Conservation (phyloP, 1,140 invertebrate genomes). For the Neuroterus valhalla region DNA sequence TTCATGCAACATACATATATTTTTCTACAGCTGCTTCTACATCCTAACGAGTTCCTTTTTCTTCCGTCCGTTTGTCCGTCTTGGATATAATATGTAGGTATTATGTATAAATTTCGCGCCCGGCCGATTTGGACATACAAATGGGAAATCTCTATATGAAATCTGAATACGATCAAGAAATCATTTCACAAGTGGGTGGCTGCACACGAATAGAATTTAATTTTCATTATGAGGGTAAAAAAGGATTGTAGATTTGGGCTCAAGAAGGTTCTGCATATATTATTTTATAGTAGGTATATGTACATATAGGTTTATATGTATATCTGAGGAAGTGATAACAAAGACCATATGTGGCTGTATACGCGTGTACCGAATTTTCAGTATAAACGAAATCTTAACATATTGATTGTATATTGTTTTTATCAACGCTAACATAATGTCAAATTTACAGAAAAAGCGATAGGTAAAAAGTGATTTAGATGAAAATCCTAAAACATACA, state of each 20-base stretch:
- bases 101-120: not conserved
- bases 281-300: too few relatives aligned
- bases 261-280: too few relatives aligned
- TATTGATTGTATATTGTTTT: too few relatives aligned
- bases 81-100: not conserved
- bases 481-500: too few relatives aligned
- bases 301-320: too few relatives aligned
- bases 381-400: too few relatives aligned
- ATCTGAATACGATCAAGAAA: constrained; percentile 48
- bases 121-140: constrained; percentile 43
- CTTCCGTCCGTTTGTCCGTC: constrained; percentile 37
- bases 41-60: constrained; percentile 52
- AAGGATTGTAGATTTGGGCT: constrained; percentile 1
- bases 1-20: not conserved
- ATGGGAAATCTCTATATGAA: constrained; percentile 44
- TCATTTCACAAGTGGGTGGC: constrained; percentile 53
- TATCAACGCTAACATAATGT: too few relatives aligned
- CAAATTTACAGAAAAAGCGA: too few relatives aligned
- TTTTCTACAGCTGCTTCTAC: constrained; percentile 45
- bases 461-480: too few relatives aligned
- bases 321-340: too few relatives aligned
- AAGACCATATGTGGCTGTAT: too few relatives aligned
- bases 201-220: constrained; percentile 56
- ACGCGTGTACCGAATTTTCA: too few relatives aligned
- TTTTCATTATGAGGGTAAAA: constrained; percentile 33